These are phyloP conservation scores for Malaclemys terrapin DNA, from an alignment of 2,113 vertebrate species.

Conservation along the genomic window DNA sequence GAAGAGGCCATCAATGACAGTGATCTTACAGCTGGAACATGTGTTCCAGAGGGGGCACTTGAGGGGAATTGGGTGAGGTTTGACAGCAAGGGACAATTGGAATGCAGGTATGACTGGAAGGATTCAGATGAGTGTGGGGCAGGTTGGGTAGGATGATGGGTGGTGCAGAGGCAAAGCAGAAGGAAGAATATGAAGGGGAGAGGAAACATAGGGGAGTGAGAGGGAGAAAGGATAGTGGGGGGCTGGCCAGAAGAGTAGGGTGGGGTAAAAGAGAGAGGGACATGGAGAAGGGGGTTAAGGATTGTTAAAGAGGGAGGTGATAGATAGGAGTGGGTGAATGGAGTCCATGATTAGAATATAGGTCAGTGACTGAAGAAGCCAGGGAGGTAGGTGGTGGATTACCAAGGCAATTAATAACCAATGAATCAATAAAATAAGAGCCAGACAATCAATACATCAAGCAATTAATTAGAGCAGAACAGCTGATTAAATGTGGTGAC, in stretches of 20 bases:
- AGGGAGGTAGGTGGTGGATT: not conserved
- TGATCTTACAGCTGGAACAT: not conserved
- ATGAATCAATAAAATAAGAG: rapidly evolving
- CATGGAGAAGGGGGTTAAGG: not conserved
- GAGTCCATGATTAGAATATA: not conserved
- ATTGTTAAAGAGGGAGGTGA: not conserved
- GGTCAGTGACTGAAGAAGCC: not conserved
- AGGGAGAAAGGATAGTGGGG: not conserved
- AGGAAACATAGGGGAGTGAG: not conserved
- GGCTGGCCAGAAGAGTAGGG: rapidly evolving
- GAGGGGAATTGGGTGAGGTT: not conserved
- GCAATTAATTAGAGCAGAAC: not conserved
- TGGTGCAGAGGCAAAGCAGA: not conserved
- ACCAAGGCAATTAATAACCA: not conserved
- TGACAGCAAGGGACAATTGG: not conserved
- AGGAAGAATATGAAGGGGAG: not conserved
- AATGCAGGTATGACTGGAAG: not conserved
- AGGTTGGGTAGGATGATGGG: not conserved
- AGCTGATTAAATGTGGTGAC: not conserved
- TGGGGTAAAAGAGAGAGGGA: rapidly evolving
- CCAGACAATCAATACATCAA: not conserved
- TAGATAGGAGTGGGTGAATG: not conserved
- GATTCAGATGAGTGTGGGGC: not conserved
- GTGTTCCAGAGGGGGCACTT: not conserved
- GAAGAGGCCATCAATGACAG: not conserved